Percentiles rank a stretch among this genome's conserved stretches.
phyloP scores from a whole-genome alignment of 2,888 invertebrate genomes.

The Notodonta dromedarius region DNA sequence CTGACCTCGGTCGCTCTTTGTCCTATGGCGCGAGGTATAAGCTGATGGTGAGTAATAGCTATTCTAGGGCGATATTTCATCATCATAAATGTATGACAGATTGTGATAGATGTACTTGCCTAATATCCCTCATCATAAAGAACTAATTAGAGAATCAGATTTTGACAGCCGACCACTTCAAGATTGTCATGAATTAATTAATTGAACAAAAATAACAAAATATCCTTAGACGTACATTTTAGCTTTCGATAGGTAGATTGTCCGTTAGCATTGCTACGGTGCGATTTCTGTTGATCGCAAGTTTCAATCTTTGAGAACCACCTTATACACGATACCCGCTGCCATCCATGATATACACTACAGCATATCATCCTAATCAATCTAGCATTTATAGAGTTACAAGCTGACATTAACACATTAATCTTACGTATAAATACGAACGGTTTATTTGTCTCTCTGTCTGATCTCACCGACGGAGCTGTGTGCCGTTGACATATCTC shows the following conservation, averaged over 20 bases:
- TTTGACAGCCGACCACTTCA: too few relatives aligned
- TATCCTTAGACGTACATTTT: too few relatives aligned
- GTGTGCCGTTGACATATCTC: conserved; percentile 28
- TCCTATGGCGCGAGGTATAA: conserved; percentile 34
- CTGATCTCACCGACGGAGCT: conserved; percentile 42
- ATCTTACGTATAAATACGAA: conserved; percentile 44
- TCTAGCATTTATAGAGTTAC: conserved; percentile 63
- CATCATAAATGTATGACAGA: too few relatives aligned
- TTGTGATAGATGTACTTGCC: too few relatives aligned
- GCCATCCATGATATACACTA: conserved; percentile 31
- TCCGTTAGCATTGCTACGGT: too few relatives aligned
- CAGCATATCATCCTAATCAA: conserved; percentile 52
- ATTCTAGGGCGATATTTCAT: not conserved
- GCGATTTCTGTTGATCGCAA: too few relatives aligned
- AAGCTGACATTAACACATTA: conserved; percentile 61
- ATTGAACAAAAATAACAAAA: too few relatives aligned
- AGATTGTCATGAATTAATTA: too few relatives aligned
- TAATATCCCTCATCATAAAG: too few relatives aligned
- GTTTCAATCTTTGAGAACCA: too few relatives aligned
- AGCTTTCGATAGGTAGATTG: too few relatives aligned
- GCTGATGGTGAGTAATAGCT: conserved; percentile 3
- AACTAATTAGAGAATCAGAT: too few relatives aligned
- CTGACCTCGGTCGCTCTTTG: conserved; percentile 62
- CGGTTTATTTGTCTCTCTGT: conserved; percentile 50
- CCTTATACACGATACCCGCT: conserved; percentile 12